Base-by-base conservation (phyloP, 2,797 vertebrate genomes). In the Pangasius macronema region DNA sequence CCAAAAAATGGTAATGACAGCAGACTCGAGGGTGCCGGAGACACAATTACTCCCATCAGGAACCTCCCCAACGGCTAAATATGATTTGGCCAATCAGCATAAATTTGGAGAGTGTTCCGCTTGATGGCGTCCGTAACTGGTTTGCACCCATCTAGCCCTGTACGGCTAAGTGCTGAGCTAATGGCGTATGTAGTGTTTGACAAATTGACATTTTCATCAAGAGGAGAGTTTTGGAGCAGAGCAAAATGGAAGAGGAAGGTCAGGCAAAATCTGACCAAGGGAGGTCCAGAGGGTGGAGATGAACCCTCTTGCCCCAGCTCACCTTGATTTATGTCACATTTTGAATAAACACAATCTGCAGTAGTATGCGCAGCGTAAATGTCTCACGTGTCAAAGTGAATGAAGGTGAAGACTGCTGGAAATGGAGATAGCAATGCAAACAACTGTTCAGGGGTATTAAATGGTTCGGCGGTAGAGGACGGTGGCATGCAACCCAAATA, bases 21-120 rank as follows among this genome's bases (percentile, higher is more conserved):
- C 86, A 42, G 87, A 88, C 88, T 49, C 70, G 27, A 70, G 88
- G 81, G 63, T 89, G 88, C 83, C 81, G 83, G 85, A 73, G 87
- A 91, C 86, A 87, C 88, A 92, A 91, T 91, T 87, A 91, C 91
- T 87, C 88, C 91, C 90, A 88, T 91, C 92, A 91, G 89, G 90
- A 91, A 82, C 57, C 85, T 88, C 77, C 89, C 88, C 72, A 27
- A 63, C 70, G 42, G 88, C 91, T 91, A 93, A 93, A 93, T 95
- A 94, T 89, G 91, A 93, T 88, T 94, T 93, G 93, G 94, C 94
- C 92, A 94, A 95, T 95, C 93, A 94, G 95, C 92, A 91, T 95
- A 94, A 94, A 95, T 95, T 95, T 93, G 92, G 93, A 91, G 92
- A 92, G 95, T 33, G 88, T 95, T 95, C 93, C 91, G 92, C 94